Evolutionary conservation across 2,113 vertebrate species (phyloP).

Genomic region (Triplophysa dalaica): DNA sequence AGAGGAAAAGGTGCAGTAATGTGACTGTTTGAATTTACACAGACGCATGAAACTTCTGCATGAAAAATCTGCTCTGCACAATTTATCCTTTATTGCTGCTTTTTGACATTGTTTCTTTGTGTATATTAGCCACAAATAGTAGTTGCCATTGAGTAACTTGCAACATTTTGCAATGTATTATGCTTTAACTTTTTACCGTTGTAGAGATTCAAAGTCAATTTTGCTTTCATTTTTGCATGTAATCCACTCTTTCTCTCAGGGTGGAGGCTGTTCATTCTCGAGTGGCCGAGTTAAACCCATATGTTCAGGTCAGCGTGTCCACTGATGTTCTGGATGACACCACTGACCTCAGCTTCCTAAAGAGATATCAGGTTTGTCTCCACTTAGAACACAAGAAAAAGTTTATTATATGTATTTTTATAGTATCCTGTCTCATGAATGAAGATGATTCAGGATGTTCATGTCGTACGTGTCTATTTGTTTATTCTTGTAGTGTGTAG

Average conservation of each 20-base stretch:
- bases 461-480: constrained; percentile 21
- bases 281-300: constrained; percentile 91
- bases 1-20: constrained; percentile 82
- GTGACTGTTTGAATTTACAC: background rate
- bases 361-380: constrained; percentile 81
- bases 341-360: constrained; percentile 88
- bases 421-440: background rate
- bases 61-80: too few species aligned
- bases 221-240: background rate
- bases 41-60: too few species aligned
- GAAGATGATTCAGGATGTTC: background rate
- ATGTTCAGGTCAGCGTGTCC: constrained; percentile 87
- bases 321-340: constrained; percentile 77
- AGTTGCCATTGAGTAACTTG: too few species aligned
- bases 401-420: background rate
- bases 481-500: constrained; percentile 82
- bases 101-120: too few species aligned
- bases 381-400: background rate
- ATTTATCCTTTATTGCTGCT: too few species aligned
- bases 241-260: constrained; percentile 67
- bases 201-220: background rate
- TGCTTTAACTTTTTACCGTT: too few species aligned
- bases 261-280: constrained; percentile 84
- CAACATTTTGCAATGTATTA: too few species aligned
- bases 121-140: too few species aligned